phyloP scores from a whole-genome alignment of 1,140 invertebrate genomes.

The Drosophila sechellia region DNA sequence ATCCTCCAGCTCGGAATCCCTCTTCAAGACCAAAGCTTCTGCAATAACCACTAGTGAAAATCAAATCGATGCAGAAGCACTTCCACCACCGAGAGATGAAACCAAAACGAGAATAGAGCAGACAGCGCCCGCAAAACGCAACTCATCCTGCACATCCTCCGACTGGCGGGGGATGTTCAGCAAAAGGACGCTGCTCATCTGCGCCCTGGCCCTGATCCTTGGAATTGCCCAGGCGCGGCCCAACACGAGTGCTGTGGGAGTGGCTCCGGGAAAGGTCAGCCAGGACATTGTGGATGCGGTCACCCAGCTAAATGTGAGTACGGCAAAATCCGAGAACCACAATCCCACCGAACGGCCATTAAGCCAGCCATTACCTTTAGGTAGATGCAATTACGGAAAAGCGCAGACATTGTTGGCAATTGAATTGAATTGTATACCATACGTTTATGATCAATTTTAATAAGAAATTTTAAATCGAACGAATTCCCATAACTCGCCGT shows the following conservation, averaged over 20 bases:
- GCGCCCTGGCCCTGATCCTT: constrained; percentile 55
- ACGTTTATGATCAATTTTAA: too few species aligned
- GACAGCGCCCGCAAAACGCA: constrained; percentile 9
- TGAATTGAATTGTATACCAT: too few species aligned
- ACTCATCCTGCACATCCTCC: constrained; percentile 23
- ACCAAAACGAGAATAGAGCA: constrained; percentile 16
- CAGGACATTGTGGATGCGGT: constrained; percentile 34
- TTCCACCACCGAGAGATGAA: constrained; percentile 38
- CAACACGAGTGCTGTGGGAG: constrained; percentile 56
- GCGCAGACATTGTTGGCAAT: too few species aligned
- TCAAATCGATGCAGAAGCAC: constrained; percentile 21
- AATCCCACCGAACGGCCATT: constrained; percentile 20
- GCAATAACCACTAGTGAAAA: constrained; percentile 19
- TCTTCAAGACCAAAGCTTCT: constrained; percentile 37
- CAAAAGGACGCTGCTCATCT: constrained; percentile 54
- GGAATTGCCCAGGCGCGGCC: constrained; percentile 68
- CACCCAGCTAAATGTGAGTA: constrained; percentile 65
- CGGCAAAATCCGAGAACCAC: constrained; percentile 8
- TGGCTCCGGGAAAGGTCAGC: constrained; percentile 12
- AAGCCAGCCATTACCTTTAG: constrained; percentile 8
- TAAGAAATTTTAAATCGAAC: too few species aligned
- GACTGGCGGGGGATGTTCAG: constrained; percentile 2
- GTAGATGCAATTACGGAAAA: too few species aligned
- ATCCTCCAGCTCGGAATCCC: neutral
- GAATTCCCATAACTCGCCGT: too few species aligned